Conservation (phyloP, 2,888 invertebrate genomes). For the Lycophotia porphyrea region DNA sequence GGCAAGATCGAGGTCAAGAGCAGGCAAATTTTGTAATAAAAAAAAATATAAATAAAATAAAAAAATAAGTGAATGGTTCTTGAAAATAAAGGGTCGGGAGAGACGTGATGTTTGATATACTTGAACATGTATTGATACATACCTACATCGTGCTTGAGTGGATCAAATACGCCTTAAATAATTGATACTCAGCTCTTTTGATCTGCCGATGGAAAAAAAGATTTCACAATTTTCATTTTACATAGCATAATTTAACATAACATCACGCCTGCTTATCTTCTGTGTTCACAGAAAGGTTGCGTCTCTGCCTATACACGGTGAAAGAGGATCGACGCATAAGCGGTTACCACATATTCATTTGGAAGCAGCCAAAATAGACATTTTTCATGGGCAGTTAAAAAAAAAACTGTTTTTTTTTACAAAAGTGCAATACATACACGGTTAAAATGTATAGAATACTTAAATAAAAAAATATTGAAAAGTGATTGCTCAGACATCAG, state of each 20-base stretch:
- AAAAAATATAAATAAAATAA: no score
- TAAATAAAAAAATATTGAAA: no score
- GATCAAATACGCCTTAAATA: conserved; percentile 16
- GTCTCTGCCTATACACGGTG: not conserved
- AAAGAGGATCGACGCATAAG: not conserved
- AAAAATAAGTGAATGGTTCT: conserved; percentile 63
- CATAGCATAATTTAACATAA: no score
- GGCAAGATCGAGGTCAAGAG: no score
- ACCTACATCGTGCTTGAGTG: not conserved
- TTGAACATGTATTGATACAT: conserved; percentile 24
- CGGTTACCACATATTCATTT: not conserved
- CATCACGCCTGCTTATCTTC: not conserved
- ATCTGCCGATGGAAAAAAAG: not conserved
- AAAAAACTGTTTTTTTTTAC: no score
- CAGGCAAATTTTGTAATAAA: no score
- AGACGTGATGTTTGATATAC: conserved; percentile 55
- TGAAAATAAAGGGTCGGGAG: conserved; percentile 49
- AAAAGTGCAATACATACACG: no score
- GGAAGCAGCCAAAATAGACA: no score
- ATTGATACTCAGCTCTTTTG: conserved; percentile 2
- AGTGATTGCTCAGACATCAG: no score
- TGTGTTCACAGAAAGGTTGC: not conserved
- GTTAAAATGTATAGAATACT: no score
- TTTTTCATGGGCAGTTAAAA: no score
- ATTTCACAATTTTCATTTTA: conserved; percentile 2